Base-by-base conservation (phyloP, 2,797 vertebrate species). In the Enteromius thamalakanensis region DNA sequence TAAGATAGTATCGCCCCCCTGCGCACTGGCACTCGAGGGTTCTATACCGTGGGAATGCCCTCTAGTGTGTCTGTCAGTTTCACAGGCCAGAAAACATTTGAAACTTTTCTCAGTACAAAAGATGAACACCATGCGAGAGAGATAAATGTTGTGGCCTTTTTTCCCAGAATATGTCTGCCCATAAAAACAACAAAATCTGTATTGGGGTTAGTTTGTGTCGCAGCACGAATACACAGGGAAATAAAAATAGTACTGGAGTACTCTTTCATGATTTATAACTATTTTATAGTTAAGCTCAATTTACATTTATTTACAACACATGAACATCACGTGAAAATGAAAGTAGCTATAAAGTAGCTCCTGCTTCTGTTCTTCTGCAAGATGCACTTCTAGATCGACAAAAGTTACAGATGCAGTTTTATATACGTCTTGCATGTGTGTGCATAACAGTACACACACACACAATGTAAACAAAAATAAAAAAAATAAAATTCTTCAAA, bases 11-110 rank as follows among this genome's bases (percentile, higher is more conserved):
- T 55, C 53, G 60, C 1, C 32, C 11, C 58, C n/a, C 34, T 47
- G 62, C 47, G 53, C 19, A 45, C 34, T 45, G 42, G 60, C 60
- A 51, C 60, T 29, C 23, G 29, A 60, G 29, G 34, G 9, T 60
- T 72, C 5, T 45, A 45, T 69, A 82, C 49, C 70, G 34, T 87
- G 83, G 80, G 83, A 80, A 87, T 80, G 15, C 21, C 11, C 45
- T 69, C 26, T 76, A 34, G 45, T 62, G 45, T 42, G 29, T 45
- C 4, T 62, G 15, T 45, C 23, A 15, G 7, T 51, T 29, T 68
- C 17, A 14, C 23, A 49, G 21, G 45, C 14, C 49, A 60, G 68
- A 34, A 34, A 51, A 78, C 32, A 40, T 60, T 55, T 72, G 76
- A 64, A 71, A 76, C 42, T 23, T 42, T 65, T 58, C 32, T 80